These are phyloP conservation scores for Rhinoraja longicauda DNA, from an alignment of 2,797 vertebrate genomes.

Conservation along the genomic window DNA sequence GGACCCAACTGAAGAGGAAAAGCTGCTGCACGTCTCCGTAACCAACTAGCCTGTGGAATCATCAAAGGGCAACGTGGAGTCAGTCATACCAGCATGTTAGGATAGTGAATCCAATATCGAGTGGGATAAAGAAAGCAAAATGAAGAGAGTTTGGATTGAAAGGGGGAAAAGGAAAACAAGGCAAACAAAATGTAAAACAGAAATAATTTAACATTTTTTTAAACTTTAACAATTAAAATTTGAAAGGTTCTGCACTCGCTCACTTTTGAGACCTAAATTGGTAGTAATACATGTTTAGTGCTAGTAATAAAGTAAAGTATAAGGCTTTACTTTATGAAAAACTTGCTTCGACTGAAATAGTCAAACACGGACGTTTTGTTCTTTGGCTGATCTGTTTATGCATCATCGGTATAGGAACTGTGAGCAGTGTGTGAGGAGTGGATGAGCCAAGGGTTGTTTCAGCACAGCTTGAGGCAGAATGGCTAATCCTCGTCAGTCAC, in stretches of 20 bases:
- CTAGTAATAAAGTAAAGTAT: no score
- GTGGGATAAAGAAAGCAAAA: background rate
- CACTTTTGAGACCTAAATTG: background rate
- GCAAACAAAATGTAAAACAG: background rate
- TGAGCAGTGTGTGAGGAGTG: no score
- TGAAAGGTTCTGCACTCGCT: background rate
- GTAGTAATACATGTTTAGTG: background rate
- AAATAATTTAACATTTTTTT: no score
- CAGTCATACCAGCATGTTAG: background rate
- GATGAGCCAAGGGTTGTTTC: background rate
- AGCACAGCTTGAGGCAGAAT: background rate
- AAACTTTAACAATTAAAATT: background rate
- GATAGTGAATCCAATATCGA: background rate
- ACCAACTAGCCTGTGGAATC: background rate
- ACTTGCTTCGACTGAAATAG: background rate
- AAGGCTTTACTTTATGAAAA: background rate
- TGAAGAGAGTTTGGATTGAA: background rate
- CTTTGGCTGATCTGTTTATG: background rate
- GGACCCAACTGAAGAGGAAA: background rate
- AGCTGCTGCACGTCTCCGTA: background rate
- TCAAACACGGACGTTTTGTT: background rate
- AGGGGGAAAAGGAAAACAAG: background rate
- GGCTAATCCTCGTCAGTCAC: background rate
- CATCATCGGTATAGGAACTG: background rate
- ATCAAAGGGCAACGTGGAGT: background rate